Percentiles rank a stretch among this genome's conserved stretches.
These are phyloP conservation scores for Iguana delicatissima DNA, from an alignment of 2,797 vertebrate species.

Conservation along the genomic window DNA sequence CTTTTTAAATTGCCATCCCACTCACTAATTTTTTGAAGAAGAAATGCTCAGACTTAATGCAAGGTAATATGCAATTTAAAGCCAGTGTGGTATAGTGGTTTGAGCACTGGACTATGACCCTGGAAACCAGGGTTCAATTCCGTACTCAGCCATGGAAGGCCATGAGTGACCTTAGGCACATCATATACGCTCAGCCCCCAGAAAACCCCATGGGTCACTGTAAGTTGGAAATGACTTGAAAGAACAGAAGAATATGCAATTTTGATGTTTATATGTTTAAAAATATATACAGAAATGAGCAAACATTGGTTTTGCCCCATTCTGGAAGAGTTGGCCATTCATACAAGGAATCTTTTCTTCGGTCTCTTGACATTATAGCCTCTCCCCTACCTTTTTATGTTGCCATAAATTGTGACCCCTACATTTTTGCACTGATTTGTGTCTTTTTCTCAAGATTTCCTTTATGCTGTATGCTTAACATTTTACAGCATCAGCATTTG, in stretches of 20 bases:
- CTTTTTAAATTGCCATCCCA: background rate
- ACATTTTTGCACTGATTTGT: background rate
- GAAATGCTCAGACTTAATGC: background rate
- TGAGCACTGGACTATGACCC: too few species aligned
- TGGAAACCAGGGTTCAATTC: too few species aligned
- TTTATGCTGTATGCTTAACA: background rate
- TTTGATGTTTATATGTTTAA: background rate
- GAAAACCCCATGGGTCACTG: too few species aligned
- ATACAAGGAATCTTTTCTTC: background rate
- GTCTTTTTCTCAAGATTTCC: background rate
- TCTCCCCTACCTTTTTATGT: background rate
- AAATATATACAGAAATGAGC: background rate
- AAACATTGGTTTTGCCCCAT: background rate
- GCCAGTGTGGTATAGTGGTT: too few species aligned
- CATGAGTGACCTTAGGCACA: too few species aligned
- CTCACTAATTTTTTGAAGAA: background rate
- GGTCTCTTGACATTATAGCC: background rate
- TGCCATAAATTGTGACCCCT: background rate
- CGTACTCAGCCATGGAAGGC: too few species aligned
- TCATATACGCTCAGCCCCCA: too few species aligned
- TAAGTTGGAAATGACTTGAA: too few species aligned
- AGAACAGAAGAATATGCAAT: background rate
- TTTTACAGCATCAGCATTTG: background rate
- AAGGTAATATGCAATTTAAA: background rate
- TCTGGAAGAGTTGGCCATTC: background rate